Conservation (phyloP, 1,140 invertebrate species). For the Hirudo medicinalis region DNA sequence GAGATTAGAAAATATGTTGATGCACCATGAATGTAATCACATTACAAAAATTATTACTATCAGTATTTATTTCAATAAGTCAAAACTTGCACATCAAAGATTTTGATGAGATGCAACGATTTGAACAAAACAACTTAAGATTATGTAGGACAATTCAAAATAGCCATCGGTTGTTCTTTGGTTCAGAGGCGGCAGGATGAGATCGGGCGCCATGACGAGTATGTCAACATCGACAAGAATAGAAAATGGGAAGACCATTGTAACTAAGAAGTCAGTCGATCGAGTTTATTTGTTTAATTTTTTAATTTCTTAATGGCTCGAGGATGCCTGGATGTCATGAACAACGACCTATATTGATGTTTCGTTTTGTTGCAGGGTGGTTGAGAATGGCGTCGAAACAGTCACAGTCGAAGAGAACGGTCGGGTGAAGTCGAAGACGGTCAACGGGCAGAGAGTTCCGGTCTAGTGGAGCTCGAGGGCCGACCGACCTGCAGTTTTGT, state of each 20-base stretch:
- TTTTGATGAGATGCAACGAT: too few relatives aligned
- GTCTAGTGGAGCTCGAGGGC: too few relatives aligned
- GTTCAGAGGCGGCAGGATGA: not conserved
- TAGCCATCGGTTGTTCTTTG: not conserved
- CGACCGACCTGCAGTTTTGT: too few relatives aligned
- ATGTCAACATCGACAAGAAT: slow-evolving; percentile 73
- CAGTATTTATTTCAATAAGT: too few relatives aligned
- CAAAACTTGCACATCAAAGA: too few relatives aligned
- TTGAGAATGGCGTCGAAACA: slow-evolving; percentile 86
- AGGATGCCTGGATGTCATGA: not conserved
- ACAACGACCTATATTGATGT: not conserved
- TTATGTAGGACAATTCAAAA: too few relatives aligned
- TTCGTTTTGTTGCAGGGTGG: slow-evolving; percentile 51
- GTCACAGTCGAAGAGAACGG: slow-evolving; percentile 92
- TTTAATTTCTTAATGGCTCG: too few relatives aligned
- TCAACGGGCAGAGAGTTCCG: slow-evolving; percentile 55
- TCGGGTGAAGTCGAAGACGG: slow-evolving; percentile 82
- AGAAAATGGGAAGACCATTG: slow-evolving; percentile 89
- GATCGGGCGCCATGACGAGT: slow-evolving; percentile 22
- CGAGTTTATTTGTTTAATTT: not conserved
- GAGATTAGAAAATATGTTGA: too few relatives aligned
- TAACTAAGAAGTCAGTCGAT: slow-evolving; percentile 73
- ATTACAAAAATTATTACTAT: too few relatives aligned
- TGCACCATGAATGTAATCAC: too few relatives aligned
- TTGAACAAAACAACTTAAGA: too few relatives aligned